Evolutionary conservation across 1,140 invertebrate species (phyloP).

Genomic region (Ctenoplectra terminalis): DNA sequence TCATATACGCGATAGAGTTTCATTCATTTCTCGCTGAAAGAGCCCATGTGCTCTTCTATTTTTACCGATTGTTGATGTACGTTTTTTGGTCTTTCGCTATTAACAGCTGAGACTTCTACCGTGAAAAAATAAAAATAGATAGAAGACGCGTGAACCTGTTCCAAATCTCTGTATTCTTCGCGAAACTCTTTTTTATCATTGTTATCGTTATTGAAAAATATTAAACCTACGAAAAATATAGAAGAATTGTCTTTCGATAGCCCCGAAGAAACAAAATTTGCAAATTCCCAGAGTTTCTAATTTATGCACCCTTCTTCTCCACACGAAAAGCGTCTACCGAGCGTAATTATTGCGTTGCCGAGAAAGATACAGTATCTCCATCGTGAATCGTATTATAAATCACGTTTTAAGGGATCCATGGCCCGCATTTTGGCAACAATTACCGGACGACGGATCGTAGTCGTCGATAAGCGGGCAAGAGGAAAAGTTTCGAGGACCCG

Average conservation of each 20-base stretch:
- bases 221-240: neutral
- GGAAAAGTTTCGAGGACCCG: neutral
- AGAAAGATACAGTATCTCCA: neutral
- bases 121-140: no score
- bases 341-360: neutral
- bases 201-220: no score
- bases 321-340: neutral
- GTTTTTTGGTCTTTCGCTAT: neutral
- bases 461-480: neutral
- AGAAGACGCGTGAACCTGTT: no score
- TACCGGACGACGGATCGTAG: neutral
- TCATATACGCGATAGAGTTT: neutral
- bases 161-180: no score
- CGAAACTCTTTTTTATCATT: no score
- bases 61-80: neutral
- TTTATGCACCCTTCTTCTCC: conserved; percentile 28
- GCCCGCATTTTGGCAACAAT: conserved; percentile 10
- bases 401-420: neutral
- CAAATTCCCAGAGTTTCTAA: conserved; percentile 18
- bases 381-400: conserved; percentile 3
- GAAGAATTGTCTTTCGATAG: neutral
- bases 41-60: neutral
- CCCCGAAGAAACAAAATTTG: neutral
- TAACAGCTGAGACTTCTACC: neutral
- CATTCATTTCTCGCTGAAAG: neutral